Base-by-base conservation (phyloP, 1,140 invertebrate species). In the Pomacea maculata region DNA sequence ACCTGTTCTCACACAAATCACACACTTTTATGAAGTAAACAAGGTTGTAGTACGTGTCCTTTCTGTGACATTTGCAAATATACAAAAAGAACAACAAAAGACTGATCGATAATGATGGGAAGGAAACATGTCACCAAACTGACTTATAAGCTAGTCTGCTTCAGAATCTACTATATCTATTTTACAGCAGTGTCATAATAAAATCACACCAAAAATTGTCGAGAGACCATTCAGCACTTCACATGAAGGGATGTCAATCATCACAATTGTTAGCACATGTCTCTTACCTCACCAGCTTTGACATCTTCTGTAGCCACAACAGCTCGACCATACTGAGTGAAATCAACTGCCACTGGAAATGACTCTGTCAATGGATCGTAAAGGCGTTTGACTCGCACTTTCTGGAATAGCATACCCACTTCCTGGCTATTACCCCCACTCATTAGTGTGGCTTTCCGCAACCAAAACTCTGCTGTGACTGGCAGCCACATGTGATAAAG, bases 391-490 rank as follows among this genome's bases (percentile, higher is more conserved):
- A 87, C 86, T 64, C 89, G 82, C 17, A 87, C 83, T 75, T 89
- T 85, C 80, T 90, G 89, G 82, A 90, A 90, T n/a, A 86, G 68
- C 15, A 84, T 81, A 6, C 85, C 85, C 6, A 86, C 80, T 65
- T 90, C 88, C 25, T 85, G 70, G 54, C 85, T 83, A 15, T 82
- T 79, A 8, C 82, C 73, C 45, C 84, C 81, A n/a, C 84, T 79
- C 34, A 86, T 52, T 34, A 84, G 80, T 14, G 87, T 87, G 0
- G 88, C 87, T 80, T 88, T 89, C 14, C 89, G 73, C 1, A 88
- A 77, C 89, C 89, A 90, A 65, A 90, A 89, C 79, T 90, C 89
- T 0, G 89, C 87, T 78, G 86, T 70, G n/a, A 90, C 86, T 55
- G 88, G 87, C 15, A 89, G 75, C 52, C 86, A 84, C 8, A 90